Evolutionary conservation across 53 echinoderm and acorn worm genomes (phyloP).

Genomic region (Temnopleurus reevesii): DNA sequence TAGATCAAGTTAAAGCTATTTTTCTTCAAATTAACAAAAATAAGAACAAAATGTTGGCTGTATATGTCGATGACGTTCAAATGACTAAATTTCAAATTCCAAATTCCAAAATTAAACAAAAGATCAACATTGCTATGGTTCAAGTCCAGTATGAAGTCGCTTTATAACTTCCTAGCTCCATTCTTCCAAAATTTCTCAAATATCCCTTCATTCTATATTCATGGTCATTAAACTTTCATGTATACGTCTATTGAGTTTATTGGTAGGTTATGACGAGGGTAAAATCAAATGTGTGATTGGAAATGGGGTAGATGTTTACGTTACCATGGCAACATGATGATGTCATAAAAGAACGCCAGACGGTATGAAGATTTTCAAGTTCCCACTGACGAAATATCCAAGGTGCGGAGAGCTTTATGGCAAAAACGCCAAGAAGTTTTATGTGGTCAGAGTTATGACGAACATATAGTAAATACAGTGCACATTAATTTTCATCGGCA

Average conservation of each 20-base stretch:
- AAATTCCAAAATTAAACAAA: too few species aligned
- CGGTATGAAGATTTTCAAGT: not conserved
- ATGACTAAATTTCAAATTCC: too few species aligned
- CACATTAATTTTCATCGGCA: not conserved
- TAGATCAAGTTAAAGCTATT: too few species aligned
- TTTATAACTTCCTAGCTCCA: not conserved
- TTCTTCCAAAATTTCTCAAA: not conserved
- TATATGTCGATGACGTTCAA: too few species aligned
- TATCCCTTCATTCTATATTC: not conserved
- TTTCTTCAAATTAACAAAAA: too few species aligned
- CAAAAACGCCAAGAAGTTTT: not conserved
- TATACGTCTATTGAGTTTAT: not conserved
- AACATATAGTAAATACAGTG: not conserved
- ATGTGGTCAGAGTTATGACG: not conserved
- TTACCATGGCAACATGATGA: not conserved
- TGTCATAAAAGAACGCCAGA: conserved; percentile 21
- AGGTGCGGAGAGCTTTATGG: not conserved
- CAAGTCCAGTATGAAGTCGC: too few species aligned
- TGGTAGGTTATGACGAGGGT: not conserved
- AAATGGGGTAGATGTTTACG: conserved; percentile 30
- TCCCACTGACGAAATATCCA: not conserved
- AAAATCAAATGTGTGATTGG: not conserved
- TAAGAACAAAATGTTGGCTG: too few species aligned
- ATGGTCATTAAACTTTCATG: not conserved
- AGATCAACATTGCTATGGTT: too few species aligned